Evolutionary conservation across 1,140 invertebrate species (phyloP).

Genomic region (Spodoptera frugiperda): DNA sequence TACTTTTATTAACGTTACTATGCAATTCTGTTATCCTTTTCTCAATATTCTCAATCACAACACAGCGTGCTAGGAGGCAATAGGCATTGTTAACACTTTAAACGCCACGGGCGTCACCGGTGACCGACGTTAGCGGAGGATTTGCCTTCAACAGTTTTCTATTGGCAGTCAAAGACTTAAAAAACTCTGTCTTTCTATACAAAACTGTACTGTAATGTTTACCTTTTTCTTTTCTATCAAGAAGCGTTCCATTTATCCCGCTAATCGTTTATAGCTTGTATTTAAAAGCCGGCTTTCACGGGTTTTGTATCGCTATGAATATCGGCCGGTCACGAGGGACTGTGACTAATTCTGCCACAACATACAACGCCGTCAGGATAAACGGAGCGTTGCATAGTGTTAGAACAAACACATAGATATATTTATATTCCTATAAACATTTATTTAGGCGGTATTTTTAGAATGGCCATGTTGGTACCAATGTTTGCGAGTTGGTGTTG

Average conservation of each 20-base stretch:
- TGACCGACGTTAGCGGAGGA: too few species aligned
- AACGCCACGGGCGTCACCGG: too few species aligned
- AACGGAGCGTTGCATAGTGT: constrained; percentile 37
- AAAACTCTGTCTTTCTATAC: background rate
- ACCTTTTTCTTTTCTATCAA: background rate
- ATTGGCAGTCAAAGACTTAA: too few species aligned
- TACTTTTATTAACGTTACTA: too few species aligned
- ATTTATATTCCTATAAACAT: constrained; percentile 35
- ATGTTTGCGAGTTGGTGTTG: constrained; percentile 2
- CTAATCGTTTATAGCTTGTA: background rate
- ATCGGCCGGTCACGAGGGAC: constrained; percentile 46
- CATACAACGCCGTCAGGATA: constrained; percentile 42
- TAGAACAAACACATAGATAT: constrained; percentile 3
- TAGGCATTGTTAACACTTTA: too few species aligned
- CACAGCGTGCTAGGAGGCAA: too few species aligned
- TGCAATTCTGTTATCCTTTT: too few species aligned
- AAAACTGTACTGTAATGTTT: background rate
- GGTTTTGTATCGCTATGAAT: constrained; percentile 52
- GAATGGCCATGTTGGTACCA: background rate
- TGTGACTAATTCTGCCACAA: constrained; percentile 54
- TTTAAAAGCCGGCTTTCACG: background rate
- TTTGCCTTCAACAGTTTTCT: too few species aligned
- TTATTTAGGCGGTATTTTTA: constrained; percentile 18
- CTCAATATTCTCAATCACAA: too few species aligned
- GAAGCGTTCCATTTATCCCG: background rate